Evolutionary conservation across 2,113 vertebrate species (phyloP).

Genomic region (Arizona elegans): DNA sequence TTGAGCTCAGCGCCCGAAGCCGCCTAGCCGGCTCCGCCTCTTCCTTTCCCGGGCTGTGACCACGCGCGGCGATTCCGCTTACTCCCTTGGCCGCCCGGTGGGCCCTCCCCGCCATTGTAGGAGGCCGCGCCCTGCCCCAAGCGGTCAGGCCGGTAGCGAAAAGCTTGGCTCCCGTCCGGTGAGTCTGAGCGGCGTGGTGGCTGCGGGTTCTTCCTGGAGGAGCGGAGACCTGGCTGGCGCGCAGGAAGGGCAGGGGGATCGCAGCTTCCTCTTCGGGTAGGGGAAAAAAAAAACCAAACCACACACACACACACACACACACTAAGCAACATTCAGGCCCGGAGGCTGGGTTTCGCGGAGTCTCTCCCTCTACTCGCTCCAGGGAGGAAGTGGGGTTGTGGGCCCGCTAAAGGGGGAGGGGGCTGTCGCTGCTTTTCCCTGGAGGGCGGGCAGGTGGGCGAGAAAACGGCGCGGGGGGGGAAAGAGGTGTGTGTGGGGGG

Average conservation of each 20-base stretch:
- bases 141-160: slow-evolving; percentile 5
- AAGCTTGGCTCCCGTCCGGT: background rate
- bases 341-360: background rate
- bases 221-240: background rate
- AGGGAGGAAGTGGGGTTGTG: background rate
- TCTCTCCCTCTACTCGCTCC: background rate
- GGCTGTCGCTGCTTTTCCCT: background rate
- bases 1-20: background rate
- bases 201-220: no score
- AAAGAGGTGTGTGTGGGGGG: background rate
- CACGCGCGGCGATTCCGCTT: slow-evolving; percentile 59
- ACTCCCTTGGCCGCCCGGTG: slow-evolving; percentile 47
- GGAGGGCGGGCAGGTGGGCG: background rate
- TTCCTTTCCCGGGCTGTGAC: slow-evolving; percentile 45
- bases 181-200: background rate
- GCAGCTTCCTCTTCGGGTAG: background rate
- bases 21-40: slow-evolving; percentile 26
- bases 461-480: background rate
- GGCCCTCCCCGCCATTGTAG: slow-evolving; percentile 45
- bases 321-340: background rate
- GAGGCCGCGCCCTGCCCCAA: slow-evolving; percentile 28
- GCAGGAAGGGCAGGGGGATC: background rate
- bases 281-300: background rate
- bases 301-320: no score
- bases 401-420: background rate